These are phyloP conservation scores for Mycteria americana DNA, from an alignment of 2,797 vertebrate species.

Conservation along the genomic window DNA sequence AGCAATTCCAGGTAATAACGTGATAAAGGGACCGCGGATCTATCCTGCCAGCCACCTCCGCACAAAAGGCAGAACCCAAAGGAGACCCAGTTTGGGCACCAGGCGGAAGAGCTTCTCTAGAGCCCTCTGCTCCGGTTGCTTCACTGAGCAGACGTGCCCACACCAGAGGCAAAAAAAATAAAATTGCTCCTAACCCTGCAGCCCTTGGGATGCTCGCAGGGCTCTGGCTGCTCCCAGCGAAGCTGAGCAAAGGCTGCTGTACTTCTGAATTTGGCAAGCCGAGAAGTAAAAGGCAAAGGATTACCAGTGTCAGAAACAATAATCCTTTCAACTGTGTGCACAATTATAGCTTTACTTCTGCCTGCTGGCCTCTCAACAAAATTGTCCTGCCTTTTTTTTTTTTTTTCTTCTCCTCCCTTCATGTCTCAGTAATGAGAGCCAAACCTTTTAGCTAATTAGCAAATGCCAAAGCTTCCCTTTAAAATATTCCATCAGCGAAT, in stretches of 20 bases:
- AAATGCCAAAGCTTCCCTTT: not conserved
- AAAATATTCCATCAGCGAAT: conserved; percentile 21
- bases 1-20: not conserved
- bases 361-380: conserved; percentile 16
- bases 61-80: not conserved
- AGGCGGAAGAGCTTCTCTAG: not conserved
- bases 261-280: not conserved
- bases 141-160: not conserved
- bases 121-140: not conserved
- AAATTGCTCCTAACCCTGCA: not conserved
- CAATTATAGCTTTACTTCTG: conserved; percentile 32
- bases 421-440: not conserved
- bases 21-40: rapidly evolving
- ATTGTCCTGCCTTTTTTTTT: not conserved
- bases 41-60: not conserved
- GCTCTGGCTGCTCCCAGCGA: not conserved
- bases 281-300: not conserved
- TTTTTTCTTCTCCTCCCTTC: not conserved
- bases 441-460: conserved; percentile 55
- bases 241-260: not conserved
- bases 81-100: not conserved
- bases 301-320: conserved; percentile 24
- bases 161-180: not conserved
- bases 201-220: not conserved
- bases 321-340: conserved; percentile 7